These are phyloP conservation scores for Microcebus ravelobensis DNA, from an alignment of 2,113 vertebrate species.

Conservation along the genomic window DNA sequence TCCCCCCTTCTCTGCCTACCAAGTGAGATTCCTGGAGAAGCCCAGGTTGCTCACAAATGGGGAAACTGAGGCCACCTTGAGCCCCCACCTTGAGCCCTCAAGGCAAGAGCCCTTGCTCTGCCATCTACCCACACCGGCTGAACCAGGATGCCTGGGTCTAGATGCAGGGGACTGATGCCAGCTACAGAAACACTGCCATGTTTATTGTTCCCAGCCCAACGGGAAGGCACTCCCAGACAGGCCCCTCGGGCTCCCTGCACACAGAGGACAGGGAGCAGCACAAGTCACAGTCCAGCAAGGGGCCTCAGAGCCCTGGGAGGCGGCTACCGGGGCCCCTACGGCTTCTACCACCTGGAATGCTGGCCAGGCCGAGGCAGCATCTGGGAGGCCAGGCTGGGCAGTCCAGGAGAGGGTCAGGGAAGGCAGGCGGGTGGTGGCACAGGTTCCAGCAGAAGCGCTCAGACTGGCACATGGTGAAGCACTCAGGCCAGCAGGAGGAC, in stretches of 20 bases:
- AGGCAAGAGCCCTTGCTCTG: not conserved
- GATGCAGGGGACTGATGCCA: fast-evolving
- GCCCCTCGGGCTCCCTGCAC: not conserved
- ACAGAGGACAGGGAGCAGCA: fast-evolving
- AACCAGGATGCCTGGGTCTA: too few relatives aligned
- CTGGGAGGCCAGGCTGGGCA: not conserved
- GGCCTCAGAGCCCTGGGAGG: not conserved
- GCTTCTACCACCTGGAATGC: not conserved
- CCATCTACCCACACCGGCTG: not conserved
- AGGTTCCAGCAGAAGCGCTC: not conserved
- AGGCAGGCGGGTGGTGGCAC: fast-evolving
- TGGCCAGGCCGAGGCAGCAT: too few relatives aligned
- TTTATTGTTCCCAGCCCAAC: constrained; percentile 57
- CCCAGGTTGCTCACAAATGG: too few relatives aligned
- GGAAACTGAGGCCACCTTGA: too few relatives aligned
- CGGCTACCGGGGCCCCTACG: fast-evolving
- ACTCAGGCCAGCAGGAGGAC: not conserved
- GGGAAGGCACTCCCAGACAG: fast-evolving
- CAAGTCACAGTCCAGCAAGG: not conserved
- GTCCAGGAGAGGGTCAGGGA: not conserved
- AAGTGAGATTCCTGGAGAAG: not conserved
- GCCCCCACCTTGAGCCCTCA: too few relatives aligned
- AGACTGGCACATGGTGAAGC: too few relatives aligned
- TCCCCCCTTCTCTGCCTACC: too few relatives aligned
- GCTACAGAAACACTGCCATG: not conserved